phyloP scores from a whole-genome alignment of 1,140 invertebrate species.

The Galendromus occidentalis region DNA sequence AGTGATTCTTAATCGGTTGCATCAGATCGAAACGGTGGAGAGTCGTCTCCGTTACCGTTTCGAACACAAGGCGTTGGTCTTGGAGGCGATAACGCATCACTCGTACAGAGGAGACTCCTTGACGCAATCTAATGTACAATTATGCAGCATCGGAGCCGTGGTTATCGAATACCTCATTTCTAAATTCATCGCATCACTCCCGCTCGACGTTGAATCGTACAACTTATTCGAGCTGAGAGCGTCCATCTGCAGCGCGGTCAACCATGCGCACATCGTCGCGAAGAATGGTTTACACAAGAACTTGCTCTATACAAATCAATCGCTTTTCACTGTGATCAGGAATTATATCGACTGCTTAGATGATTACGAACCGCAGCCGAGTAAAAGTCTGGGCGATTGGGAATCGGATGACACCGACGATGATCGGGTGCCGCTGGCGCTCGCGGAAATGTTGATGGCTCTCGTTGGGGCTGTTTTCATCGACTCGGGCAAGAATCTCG shows the following conservation, averaged over 20 bases:
- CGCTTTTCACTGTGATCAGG: background rate
- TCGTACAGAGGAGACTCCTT: conserved; percentile 34
- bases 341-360: conserved; percentile 4
- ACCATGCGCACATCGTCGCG: conserved; percentile 69
- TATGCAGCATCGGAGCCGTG: conserved; percentile 42
- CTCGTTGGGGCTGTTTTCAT: conserved; percentile 75
- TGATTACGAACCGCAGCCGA: background rate
- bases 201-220: conserved; percentile 46
- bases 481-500: conserved; percentile 56
- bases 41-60: conserved; percentile 42
- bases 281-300: conserved; percentile 26
- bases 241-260: conserved; percentile 83
- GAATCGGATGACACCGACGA: conserved; percentile 41
- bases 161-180: conserved; percentile 72
- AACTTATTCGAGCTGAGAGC: conserved; percentile 74
- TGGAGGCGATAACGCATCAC: conserved; percentile 35
- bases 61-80: conserved; percentile 33
- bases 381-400: conserved; percentile 17
- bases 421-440: conserved; percentile 72
- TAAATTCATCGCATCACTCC: conserved; percentile 56
- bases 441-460: conserved; percentile 85
- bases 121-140: conserved; percentile 36
- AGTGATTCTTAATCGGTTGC: background rate
- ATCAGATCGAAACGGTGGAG: conserved; percentile 30
- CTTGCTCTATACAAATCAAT: conserved; percentile 12